phyloP scores from a whole-genome alignment of 1,140 invertebrate genomes.

The Aphidius gifuensis region DNA sequence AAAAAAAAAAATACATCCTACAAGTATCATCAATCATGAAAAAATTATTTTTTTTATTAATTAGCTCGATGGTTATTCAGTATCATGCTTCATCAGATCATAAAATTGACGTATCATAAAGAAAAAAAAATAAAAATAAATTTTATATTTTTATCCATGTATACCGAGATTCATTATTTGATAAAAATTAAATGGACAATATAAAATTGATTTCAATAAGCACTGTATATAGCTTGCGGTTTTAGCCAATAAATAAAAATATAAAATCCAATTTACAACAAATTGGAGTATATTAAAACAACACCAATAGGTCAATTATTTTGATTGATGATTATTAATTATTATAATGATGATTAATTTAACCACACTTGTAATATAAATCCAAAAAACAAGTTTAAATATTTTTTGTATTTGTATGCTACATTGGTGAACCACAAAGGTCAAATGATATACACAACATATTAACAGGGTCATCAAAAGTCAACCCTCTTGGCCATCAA shows the following conservation, averaged over 20 bases:
- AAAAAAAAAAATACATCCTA: slow-evolving; percentile 31
- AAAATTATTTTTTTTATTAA: too few species aligned
- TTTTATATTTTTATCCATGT: too few species aligned
- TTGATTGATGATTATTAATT: neutral
- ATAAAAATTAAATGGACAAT: too few species aligned
- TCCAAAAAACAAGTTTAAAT: too few species aligned
- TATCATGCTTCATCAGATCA: too few species aligned
- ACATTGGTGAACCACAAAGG: slow-evolving; percentile 9
- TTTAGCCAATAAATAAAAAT: slow-evolving; percentile 7
- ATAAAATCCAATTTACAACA: neutral
- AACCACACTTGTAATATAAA: too few species aligned
- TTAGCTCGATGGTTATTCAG: too few species aligned
- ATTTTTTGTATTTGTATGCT: neutral
- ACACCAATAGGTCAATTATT: neutral
- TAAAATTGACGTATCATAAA: too few species aligned
- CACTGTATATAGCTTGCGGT: too few species aligned
- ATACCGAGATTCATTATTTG: too few species aligned
- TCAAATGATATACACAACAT: slow-evolving; percentile 14
- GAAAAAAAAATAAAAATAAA: too few species aligned
- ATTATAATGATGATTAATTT: neutral
- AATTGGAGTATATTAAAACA: neutral
- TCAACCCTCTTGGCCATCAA: slow-evolving; percentile 15
- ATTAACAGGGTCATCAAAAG: slow-evolving; percentile 26
- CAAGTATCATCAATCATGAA: neutral
- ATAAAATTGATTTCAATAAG: too few species aligned